Evolutionary conservation across 2,797 vertebrate genomes (phyloP).

Genomic region (Sphaeramia orbicularis): DNA sequence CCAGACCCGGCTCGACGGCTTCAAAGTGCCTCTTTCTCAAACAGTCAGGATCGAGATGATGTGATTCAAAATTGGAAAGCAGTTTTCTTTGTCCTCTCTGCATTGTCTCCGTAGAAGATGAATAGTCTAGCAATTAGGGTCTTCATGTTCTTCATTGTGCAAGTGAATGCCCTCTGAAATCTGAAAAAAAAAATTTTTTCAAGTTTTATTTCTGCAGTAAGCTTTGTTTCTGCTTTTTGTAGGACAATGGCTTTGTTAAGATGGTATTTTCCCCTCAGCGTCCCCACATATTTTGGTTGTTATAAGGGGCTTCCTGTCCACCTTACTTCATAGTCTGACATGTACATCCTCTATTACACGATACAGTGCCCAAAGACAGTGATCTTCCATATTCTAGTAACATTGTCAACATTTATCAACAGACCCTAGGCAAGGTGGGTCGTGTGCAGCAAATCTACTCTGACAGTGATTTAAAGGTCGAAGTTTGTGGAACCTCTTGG

Average conservation of each 20-base stretch:
- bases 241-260: constrained; percentile 33
- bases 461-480: constrained; percentile 98
- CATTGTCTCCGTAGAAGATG: constrained; percentile 69
- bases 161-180: constrained; percentile 50
- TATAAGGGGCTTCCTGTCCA: constrained; percentile 12
- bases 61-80: constrained; percentile 70
- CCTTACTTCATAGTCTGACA: constrained; percentile 31
- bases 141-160: constrained; percentile 41
- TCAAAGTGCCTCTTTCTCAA: constrained; percentile 61
- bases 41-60: constrained; percentile 63
- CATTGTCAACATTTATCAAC: constrained; percentile 65
- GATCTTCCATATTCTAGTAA: constrained; percentile 58
- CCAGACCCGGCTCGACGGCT: constrained; percentile 55
- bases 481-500: constrained; percentile 99
- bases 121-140: constrained; percentile 49
- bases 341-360: constrained; percentile 38
- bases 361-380: constrained; percentile 45
- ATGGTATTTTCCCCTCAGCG: constrained; percentile 26
- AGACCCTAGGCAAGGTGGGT: constrained; percentile 99
- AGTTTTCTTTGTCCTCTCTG: constrained; percentile 57
- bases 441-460: constrained; percentile 99
- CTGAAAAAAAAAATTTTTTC: background rate
- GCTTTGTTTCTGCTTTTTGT: constrained; percentile 37
- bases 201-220: constrained; percentile 30
- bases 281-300: constrained; percentile 28